A percentile compares a stretch with the other conserved stretches of the same genome.
Evolutionary conservation across 1,140 invertebrate species (phyloP).

Genomic region (Euglossa dilemma): DNA sequence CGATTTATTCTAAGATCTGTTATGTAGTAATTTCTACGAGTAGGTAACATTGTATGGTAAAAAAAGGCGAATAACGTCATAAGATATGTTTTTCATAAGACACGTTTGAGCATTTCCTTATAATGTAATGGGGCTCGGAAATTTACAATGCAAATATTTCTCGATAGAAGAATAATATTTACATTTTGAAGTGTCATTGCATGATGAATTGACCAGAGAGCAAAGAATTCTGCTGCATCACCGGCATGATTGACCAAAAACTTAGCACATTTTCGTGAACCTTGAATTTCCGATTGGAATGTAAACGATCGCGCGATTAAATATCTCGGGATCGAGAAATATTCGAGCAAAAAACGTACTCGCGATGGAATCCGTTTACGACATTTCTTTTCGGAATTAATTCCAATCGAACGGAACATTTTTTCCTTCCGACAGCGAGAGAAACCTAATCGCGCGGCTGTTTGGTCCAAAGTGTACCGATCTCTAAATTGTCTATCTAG

Average conservation of each 20-base stretch:
- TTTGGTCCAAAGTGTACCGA: background rate
- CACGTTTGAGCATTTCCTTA: no score
- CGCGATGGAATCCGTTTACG: fast-evolving
- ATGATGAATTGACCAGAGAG: no score
- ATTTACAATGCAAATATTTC: slow-evolving; percentile 22
- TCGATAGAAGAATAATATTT: background rate
- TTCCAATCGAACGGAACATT: no score
- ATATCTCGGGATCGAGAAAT: no score
- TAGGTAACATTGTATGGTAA: background rate
- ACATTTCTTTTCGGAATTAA: background rate
- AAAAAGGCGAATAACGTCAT: background rate
- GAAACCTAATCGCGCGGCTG: background rate
- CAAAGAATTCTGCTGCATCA: background rate
- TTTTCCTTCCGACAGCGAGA: background rate
- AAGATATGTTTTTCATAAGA: background rate
- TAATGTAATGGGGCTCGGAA: background rate
- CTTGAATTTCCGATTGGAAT: background rate
- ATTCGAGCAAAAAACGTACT: no score
- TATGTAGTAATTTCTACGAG: no score
- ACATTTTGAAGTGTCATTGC: background rate
- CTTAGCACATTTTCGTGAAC: background rate
- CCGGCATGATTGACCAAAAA: background rate
- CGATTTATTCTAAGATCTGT: no score
- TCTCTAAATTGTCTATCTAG: slow-evolving; percentile 2
- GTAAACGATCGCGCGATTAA: background rate